Base-by-base conservation (phyloP, 2,113 vertebrate genomes). In the Callionymus lyra region DNA sequence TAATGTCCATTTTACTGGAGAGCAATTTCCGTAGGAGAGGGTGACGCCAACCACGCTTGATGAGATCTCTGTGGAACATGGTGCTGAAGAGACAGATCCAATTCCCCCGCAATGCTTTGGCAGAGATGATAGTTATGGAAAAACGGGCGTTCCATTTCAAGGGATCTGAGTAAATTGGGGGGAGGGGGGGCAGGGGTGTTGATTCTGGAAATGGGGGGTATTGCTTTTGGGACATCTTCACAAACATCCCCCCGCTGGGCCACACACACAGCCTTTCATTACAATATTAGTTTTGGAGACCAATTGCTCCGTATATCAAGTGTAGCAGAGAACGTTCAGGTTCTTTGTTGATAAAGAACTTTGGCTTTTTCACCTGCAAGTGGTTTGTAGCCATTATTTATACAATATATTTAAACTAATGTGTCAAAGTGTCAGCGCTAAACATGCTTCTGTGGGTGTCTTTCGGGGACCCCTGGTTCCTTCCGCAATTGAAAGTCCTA, bases 181-280 rank as follows among this genome's bases (percentile, higher is more conserved):
- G n/a, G n/a, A 65, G 41, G 45, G 50, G 35, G 56, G 40, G 16
- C 71, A 47, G 35, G 56, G 40, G 16, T 72, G 70, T 79, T 81
- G 76, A 81, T 63, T 75, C 71, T 74, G 74, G 67, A 65, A 53
- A 50, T 8, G 45, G 59, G n/a, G 27, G 61, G 31, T 73, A 69
- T 81, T 79, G 59, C 75, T 67, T 77, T 57, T 75, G 64, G 66
- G 73, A 79, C 65, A 63, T 71, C 66, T 67, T 72, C 63, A 47
- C 65, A 78, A 70, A 65, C 53, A 60, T 50, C 46, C 49, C 41
- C 14, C 44, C 44, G 50, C 47, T 9, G 48, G 65, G 44, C 67
- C 60, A 68, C 70, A 76, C 67, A 72, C 50, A 19, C 16, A 58
- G 51, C 60, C 51, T 50, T 65, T 76, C 56, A 70, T 74, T 76